These are phyloP conservation scores for Sinocyclocheilus anophthalmus DNA, from an alignment of 2,113 vertebrate genomes.

Conservation along the genomic window DNA sequence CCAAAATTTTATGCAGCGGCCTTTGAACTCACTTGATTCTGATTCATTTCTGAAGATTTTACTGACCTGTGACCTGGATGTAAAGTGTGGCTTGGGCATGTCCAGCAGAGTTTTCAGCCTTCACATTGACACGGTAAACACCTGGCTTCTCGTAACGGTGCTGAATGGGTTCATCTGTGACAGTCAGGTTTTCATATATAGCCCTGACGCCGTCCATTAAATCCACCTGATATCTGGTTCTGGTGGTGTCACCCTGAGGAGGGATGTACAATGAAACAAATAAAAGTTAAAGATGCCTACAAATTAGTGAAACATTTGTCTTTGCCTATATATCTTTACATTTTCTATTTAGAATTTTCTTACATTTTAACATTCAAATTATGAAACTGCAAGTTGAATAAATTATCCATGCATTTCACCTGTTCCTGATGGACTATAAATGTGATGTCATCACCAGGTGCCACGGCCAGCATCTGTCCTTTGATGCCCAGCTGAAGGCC, in stretches of 20 bases:
- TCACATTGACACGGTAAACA: slow-evolving; percentile 88
- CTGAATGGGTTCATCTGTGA: slow-evolving; percentile 87
- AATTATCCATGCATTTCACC: slow-evolving; percentile 68
- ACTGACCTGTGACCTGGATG: slow-evolving; percentile 89
- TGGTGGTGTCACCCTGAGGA: slow-evolving; percentile 85
- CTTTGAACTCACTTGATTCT: neutral
- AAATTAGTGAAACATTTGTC: neutral
- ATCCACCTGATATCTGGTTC: slow-evolving; percentile 93
- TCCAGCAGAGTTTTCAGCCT: slow-evolving; percentile 88
- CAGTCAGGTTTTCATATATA: slow-evolving; percentile 89
- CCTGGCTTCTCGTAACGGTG: slow-evolving; percentile 89
- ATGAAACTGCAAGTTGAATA: neutral
- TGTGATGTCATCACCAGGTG: slow-evolving; percentile 89
- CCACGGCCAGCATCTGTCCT: slow-evolving; percentile 85
- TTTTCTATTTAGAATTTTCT: neutral
- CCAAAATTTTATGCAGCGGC: neutral
- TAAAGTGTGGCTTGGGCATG: slow-evolving; percentile 87
- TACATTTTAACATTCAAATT: neutral
- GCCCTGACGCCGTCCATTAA: slow-evolving; percentile 90
- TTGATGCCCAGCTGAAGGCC: slow-evolving; percentile 85
- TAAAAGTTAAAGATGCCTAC: neutral
- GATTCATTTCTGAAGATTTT: neutral
- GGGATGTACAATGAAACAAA: neutral
- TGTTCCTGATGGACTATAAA: slow-evolving; percentile 89
- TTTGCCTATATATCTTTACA: neutral